Percentiles rank a stretch among this genome's conserved stretches.
Evolutionary conservation across 2,797 vertebrate genomes (phyloP).

Genomic region (Antennarius maculatus): DNA sequence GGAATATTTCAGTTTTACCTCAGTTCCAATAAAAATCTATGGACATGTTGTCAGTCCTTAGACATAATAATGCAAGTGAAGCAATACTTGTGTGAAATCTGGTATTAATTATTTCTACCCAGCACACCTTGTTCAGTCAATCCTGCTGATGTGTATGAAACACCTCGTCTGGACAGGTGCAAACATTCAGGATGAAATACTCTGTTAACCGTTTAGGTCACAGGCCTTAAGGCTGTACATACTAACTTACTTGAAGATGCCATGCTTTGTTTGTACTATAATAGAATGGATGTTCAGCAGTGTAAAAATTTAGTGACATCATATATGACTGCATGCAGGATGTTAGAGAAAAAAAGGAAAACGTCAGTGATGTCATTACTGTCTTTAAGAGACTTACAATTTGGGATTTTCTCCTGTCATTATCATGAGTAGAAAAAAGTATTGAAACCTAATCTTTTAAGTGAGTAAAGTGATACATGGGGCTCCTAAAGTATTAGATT

Average conservation of each 20-base stretch:
- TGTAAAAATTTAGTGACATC: conserved; percentile 68
- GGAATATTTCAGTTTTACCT: conserved; percentile 74
- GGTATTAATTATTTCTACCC: conserved; percentile 57
- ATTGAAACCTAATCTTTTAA: conserved; percentile 10
- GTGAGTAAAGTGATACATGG: conserved; percentile 11
- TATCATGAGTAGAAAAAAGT: conserved; percentile 18
- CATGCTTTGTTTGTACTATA: conserved; percentile 75
- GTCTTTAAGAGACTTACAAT: conserved; percentile 1
- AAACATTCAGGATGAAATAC: conserved; percentile 54
- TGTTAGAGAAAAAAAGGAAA: conserved; percentile 33
- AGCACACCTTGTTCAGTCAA: conserved; percentile 53
- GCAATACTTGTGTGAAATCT: conserved; percentile 69
- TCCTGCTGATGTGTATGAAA: conserved; percentile 42
- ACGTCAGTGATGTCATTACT: conserved; percentile 10
- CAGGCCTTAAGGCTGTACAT: conserved; percentile 68
- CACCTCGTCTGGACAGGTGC: conserved; percentile 38
- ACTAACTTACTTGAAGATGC: conserved; percentile 80
- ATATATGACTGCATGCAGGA: conserved; percentile 67
- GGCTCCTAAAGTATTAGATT: conserved; percentile 15
- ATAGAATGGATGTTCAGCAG: conserved; percentile 73
- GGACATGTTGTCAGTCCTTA: conserved; percentile 57
- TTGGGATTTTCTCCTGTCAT: not conserved
- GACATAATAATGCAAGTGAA: conserved; percentile 62
- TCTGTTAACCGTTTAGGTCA: conserved; percentile 46
- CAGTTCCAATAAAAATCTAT: conserved; percentile 62